Conservation (phyloP, 2,888 invertebrate species). For the Pseudococcus viburni region DNA sequence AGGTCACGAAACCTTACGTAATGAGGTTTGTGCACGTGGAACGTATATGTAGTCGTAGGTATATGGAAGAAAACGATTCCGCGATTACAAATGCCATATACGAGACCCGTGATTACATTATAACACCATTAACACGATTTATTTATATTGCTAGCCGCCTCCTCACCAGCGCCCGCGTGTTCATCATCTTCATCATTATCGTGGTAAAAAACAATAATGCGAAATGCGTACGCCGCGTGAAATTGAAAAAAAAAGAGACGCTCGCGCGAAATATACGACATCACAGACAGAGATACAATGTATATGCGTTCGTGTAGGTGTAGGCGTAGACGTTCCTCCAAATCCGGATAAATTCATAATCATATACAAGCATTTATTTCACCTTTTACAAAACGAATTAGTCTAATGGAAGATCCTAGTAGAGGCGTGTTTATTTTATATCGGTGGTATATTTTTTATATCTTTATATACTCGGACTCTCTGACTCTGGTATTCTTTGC, state of each 20-base stretch:
- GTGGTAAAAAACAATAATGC: conserved; percentile 13
- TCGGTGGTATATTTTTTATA: conserved; percentile 1
- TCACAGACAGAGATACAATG: background rate
- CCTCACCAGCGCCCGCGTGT: background rate
- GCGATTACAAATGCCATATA: conserved; percentile 39
- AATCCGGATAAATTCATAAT: conserved; percentile 45
- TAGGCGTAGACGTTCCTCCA: background rate
- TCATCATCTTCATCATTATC: background rate
- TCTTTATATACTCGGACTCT: background rate
- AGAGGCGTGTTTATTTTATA: conserved; percentile 34
- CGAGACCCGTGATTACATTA: conserved; percentile 50
- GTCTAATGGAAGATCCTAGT: conserved; percentile 52
- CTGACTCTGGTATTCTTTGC: background rate
- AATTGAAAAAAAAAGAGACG: background rate
- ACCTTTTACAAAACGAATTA: conserved; percentile 48
- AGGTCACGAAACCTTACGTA: conserved; percentile 57
- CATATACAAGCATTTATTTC: conserved; percentile 34
- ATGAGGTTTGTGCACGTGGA: conserved; percentile 54
- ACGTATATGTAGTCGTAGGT: background rate
- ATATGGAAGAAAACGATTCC: conserved; percentile 10
- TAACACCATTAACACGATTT: conserved; percentile 45
- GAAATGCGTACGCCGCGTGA: background rate
- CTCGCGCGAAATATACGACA: conserved; percentile 15
- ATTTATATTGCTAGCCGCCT: conserved; percentile 16
- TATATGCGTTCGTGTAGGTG: background rate